Evolutionary conservation across 2,888 invertebrate species (phyloP).

Genomic region (Linnaemya vulpina): DNA sequence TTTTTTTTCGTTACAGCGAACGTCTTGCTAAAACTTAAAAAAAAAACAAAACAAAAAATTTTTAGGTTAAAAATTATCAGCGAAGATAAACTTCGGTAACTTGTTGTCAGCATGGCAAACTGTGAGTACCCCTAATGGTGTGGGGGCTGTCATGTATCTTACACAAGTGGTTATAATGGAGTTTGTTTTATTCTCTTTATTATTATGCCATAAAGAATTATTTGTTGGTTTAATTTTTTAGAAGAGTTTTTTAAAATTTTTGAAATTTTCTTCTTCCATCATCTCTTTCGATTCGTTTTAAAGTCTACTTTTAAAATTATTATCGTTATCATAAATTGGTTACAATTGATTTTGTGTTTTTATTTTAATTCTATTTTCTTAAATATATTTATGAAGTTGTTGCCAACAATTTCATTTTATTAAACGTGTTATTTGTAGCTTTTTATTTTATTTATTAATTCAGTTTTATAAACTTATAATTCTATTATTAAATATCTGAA

Average conservation of each 20-base stretch:
- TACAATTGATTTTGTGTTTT: slow-evolving; percentile 50
- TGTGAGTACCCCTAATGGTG: slow-evolving; percentile 18
- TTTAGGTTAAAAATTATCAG: too few species aligned
- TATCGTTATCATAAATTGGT: slow-evolving; percentile 68
- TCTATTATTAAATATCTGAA: slow-evolving; percentile 41
- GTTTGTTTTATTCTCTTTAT: slow-evolving; percentile 10
- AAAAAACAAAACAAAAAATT: too few species aligned
- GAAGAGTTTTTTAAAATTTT: slow-evolving; percentile 29
- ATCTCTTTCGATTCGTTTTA: slow-evolving; percentile 31
- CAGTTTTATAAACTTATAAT: slow-evolving; percentile 11
- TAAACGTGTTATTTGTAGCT: not conserved
- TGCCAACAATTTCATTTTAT: slow-evolving; percentile 35
- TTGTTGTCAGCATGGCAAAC: not conserved
- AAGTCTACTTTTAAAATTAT: slow-evolving; percentile 66
- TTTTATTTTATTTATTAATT: slow-evolving; percentile 13
- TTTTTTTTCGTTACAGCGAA: too few species aligned
- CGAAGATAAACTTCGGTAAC: too few species aligned
- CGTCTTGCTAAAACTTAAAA: too few species aligned
- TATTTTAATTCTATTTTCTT: slow-evolving; percentile 13
- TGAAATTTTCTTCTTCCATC: slow-evolving; percentile 6
- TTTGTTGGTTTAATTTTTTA: slow-evolving; percentile 25
- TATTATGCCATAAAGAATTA: slow-evolving; percentile 28
- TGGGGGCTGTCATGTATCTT: not conserved
- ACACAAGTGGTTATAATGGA: not conserved
- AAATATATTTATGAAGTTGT: slow-evolving; percentile 27